Base-by-base conservation (phyloP, 2,113 vertebrate species). In the Gallinago undulata region DNA sequence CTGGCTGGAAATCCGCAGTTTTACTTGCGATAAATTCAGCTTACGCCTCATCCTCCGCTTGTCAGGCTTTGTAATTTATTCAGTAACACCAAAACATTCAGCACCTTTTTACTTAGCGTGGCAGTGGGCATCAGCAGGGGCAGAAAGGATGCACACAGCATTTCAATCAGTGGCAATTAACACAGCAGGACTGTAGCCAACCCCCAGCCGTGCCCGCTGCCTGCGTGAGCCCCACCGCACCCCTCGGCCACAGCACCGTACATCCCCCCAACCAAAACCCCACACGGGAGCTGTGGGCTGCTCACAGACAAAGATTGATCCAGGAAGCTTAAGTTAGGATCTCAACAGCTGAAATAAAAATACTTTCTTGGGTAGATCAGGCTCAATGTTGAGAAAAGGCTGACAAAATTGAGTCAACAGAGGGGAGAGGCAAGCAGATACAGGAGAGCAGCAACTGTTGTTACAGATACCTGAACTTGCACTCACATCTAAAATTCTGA, bases 201-300 rank as follows among this genome's bases (percentile, higher is more conserved):
- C 11, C 23, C 28, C 4, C 10, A 27, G 35, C 0, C 3, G 11
- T 24, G 21, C 23, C 69, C 2, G 6, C 33, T 39, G 19, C 33
- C 37, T 3, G 25, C 2, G 1, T 6, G 13, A 82, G 39, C 55
- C 56, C 5, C 1, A 18, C 16, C 0, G 4, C 33, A 13, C 19
- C 1, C 19, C 2, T 1, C 39, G 21, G 37, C 64, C 6, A 0
- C 35, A 27, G 48, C 16, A 0, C 1, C 1, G 5, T 0, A 8
- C 43, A 33, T 35, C 48, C 80, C 50, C 9, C 73, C 0, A 10
- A 24, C 64, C 41, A 7, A n/a, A 56, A 16, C n/a, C 55, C 48
- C 31, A 2, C 1, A 0, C 27, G 8, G 30, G 0, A 53, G 17
- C 62, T 7, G 11, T 1, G 13, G 8, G n/a, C 39, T 41, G 33